Percentiles rank a stretch among this genome's conserved stretches.
Evolutionary conservation across 2,113 vertebrate species (phyloP).

Genomic region (Atherinomorus stipes): DNA sequence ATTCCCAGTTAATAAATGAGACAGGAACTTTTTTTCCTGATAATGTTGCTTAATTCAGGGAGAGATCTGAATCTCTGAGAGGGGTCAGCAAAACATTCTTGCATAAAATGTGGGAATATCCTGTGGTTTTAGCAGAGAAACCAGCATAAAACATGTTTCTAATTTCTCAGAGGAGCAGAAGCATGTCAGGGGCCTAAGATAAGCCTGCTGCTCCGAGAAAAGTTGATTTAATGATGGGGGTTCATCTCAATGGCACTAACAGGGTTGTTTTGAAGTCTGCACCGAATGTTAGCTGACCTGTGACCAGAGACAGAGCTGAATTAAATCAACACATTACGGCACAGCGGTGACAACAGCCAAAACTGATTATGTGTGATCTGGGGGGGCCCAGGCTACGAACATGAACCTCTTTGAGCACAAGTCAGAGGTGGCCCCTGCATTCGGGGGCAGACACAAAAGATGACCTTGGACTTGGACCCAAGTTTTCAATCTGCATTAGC

Average conservation of each 20-base stretch:
- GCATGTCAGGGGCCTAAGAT: slow-evolving; percentile 38
- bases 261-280: slow-evolving; percentile 12
- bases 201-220: slow-evolving; percentile 23
- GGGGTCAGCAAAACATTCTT: slow-evolving; percentile 55
- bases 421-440: slow-evolving; percentile 50
- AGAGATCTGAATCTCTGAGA: slow-evolving; percentile 18
- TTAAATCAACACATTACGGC: slow-evolving; percentile 24
- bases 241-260: slow-evolving; percentile 14
- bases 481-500: slow-evolving; percentile 45
- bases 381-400: slow-evolving; percentile 19
- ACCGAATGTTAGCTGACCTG: slow-evolving; percentile 18
- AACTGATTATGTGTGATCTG: slow-evolving; percentile 36
- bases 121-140: slow-evolving; percentile 50
- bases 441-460: slow-evolving; percentile 57
- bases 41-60: slow-evolving; percentile 24
- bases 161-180: slow-evolving; percentile 54
- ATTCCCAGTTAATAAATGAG: not conserved
- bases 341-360: slow-evolving; percentile 25
- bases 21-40: not conserved
- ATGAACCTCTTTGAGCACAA: slow-evolving; percentile 47
- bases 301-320: slow-evolving; percentile 20
- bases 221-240: slow-evolving; percentile 42
- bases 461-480: slow-evolving; percentile 58
- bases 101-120: slow-evolving; percentile 67
- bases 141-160: slow-evolving; percentile 52